Base-by-base conservation (phyloP, 2,113 vertebrate genomes). In the Ptychochromis oligacanthus region DNA sequence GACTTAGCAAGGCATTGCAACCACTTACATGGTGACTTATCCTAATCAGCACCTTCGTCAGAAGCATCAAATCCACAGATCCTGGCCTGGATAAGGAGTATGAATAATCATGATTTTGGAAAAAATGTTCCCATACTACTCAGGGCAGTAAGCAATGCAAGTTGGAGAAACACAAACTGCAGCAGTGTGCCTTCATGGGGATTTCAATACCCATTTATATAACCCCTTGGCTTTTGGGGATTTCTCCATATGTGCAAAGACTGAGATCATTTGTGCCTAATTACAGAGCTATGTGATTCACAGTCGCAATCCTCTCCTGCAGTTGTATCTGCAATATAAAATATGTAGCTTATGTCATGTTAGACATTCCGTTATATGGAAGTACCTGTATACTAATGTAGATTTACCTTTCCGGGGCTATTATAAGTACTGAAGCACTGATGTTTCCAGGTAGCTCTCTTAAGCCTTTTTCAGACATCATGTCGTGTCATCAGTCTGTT, bases 351-450 rank as follows among this genome's bases (percentile, higher is more conserved):
- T 60, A 75, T 70, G 59, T 62, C 56, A 76, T 80, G 43, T 77
- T 65, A 90, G 58, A 94, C 91, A 93, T 94, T 93, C 91, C 92
- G 81, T 14, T 60, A 40, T 86, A 55, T 85, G 49, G 58, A 70
- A 79, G 58, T 59, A 55, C 82, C 5, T 74, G 55, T 52, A 59
- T 84, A 75, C 34, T 49, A 6, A 49, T 26, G 24, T 64, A 76
- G 61, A 80, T 38, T 31, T 46, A 67, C 36, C 64, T 70, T 77
- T 52, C 36, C 62, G 55, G 52, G 31, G 52, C 75, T 43, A 58
- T 67, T 57, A 15, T 57, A 76, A 46, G 46, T 55, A 24, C 40
- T 55, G 22, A 82, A 24, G 24, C 24, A 52, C 24, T 54, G 70
- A 79, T 72, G 56, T 56, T 76, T 81, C 24, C 24, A 54, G 26